Evolutionary conservation across 2,888 invertebrate species (phyloP).

Genomic region (Lissonota sp.): DNA sequence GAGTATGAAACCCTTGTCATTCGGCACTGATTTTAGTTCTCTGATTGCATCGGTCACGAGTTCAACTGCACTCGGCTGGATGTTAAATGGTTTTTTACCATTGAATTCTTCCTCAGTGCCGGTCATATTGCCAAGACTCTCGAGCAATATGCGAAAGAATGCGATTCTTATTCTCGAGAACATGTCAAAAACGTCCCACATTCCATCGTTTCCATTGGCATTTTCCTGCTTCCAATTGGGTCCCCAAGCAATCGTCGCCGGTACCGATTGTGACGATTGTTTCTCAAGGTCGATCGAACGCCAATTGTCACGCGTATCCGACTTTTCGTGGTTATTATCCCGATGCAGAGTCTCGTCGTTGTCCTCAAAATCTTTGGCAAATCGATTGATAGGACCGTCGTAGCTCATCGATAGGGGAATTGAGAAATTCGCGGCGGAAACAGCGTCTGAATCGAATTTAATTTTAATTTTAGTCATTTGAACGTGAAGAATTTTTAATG

Average conservation of each 20-base stretch:
- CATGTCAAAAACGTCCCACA: conserved; percentile 73
- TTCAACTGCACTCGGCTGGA: conserved; percentile 61
- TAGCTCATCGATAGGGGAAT: conserved; percentile 59
- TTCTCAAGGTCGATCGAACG: conserved; percentile 58
- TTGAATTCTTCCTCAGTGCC: conserved; percentile 53
- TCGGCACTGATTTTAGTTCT: conserved; percentile 67
- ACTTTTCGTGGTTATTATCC: conserved; percentile 30
- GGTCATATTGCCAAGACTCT: conserved; percentile 65
- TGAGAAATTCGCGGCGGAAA: conserved; percentile 68
- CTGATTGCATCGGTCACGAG: conserved; percentile 67
- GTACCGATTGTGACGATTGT: conserved; percentile 16
- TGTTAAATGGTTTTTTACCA: conserved; percentile 44
- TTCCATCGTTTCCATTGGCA: conserved; percentile 57
- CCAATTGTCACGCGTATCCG: conserved; percentile 51
- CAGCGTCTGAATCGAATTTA: conserved; percentile 57
- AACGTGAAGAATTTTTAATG: background rate
- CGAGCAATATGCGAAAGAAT: conserved; percentile 72
- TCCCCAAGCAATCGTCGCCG: background rate
- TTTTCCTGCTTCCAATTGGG: conserved; percentile 25
- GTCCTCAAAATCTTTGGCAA: conserved; percentile 47
- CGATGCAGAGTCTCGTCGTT: conserved; percentile 47
- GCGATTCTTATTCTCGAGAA: conserved; percentile 73
- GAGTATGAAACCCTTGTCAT: conserved; percentile 73
- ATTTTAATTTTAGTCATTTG: background rate
- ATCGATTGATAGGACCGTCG: conserved; percentile 29